Evolutionary conservation across 92 coral and sea anemone genomes (phyloP), one percentile per base, ranked within the genome.

Genomic region (Porites rus): DNA sequence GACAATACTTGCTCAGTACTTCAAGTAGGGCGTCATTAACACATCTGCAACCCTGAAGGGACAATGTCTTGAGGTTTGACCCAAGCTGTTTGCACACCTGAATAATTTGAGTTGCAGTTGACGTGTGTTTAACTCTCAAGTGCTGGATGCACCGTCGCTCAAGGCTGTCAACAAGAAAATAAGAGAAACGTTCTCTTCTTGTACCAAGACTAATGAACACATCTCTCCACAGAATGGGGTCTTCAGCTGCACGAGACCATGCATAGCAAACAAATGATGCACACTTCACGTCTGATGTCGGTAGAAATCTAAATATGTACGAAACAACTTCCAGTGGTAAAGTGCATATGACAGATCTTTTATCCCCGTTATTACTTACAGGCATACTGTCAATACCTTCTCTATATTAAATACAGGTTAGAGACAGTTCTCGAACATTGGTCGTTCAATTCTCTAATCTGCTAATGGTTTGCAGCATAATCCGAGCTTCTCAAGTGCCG

Each of bases 181-280:
- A 80, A 2, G 96, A 89, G 51, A 93, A 93, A 10, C 89, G 28
- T 51, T 89, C 90, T 46, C 82, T 88, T 69, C 94, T 93, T 22
- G 94, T 86, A 75, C 84, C 94, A 22, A 95, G 65, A 20, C 89
- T 83, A 8, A 86, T 85, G 14, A 65, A 69, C 11, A 71, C 84
- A 58, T 88, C 75, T 84, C 86, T 92, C 98, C 98, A 95, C 64
- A 95, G 86, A 65, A 95, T 56, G 11, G 98, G 98, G 80, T 95
- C 98, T 11, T 95, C 94, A 9, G 93, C 85, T 8, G 98, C 98
- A 28, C 88, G 89, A 8, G 96, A 87, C 98, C 98, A 95, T 46
- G 84, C 53, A 69, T 76, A 88, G 18, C 98, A 95, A 4, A 91
- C 98, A 7, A 88, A 82, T 7, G 98, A 90, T 53, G 93, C 90